Evolutionary conservation across 2,888 invertebrate genomes (phyloP).

Genomic region (Acleris sparsana): DNA sequence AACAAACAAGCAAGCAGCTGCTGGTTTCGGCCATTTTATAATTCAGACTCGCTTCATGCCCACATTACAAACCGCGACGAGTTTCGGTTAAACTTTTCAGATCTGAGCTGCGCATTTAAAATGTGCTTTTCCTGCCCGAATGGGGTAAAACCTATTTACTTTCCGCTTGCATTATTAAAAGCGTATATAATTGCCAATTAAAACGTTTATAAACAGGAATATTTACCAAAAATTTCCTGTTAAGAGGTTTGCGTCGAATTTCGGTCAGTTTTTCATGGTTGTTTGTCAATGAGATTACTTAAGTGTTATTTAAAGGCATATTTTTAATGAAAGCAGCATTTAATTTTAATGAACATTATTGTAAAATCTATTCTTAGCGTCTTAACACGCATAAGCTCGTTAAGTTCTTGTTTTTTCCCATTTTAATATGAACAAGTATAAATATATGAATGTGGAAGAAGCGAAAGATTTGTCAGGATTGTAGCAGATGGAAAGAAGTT

Average conservation of each 20-base stretch:
- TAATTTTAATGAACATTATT: no score
- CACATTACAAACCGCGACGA: slow-evolving; percentile 43
- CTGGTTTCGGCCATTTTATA: slow-evolving; percentile 50
- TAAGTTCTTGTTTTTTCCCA: no score
- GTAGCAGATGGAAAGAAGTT: no score
- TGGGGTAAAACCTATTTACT: not conserved
- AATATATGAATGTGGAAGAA: no score
- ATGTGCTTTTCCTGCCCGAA: slow-evolving; percentile 8
- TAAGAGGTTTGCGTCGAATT: not conserved
- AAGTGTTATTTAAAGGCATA: no score
- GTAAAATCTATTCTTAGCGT: no score
- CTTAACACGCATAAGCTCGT: no score
- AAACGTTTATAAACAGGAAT: not conserved
- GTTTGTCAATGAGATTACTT: no score
- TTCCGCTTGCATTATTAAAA: not conserved
- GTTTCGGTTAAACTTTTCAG: slow-evolving; percentile 41
- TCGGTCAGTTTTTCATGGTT: no score
- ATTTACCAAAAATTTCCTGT: not conserved
- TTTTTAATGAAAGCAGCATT: no score
- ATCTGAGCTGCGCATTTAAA: slow-evolving; percentile 21
- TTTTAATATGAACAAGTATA: not conserved
- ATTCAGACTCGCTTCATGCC: slow-evolving; percentile 46
- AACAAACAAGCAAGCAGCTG: slow-evolving; percentile 46
- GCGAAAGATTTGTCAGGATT: no score
- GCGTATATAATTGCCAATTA: not conserved